Percentiles rank a stretch among this genome's conserved stretches.
Evolutionary conservation across 2,888 invertebrate species (phyloP).

Genomic region (Zaprionus lineosus): DNA sequence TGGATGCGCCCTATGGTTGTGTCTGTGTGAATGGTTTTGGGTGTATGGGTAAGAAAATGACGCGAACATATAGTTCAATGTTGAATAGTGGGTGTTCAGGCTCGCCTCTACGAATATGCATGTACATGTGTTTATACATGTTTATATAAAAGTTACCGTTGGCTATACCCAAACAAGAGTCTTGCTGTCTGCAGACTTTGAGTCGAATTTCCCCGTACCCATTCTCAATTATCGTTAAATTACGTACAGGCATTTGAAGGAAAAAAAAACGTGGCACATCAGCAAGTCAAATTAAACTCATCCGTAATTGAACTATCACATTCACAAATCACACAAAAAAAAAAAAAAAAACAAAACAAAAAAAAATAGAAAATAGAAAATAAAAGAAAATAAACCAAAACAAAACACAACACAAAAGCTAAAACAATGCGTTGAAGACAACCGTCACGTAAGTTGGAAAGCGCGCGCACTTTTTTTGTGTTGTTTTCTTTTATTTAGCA

Average conservation of each 20-base stretch:
- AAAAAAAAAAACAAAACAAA: conserved; percentile 2
- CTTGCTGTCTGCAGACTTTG: conserved; percentile 8
- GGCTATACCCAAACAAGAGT: not conserved
- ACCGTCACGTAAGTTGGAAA: conserved; percentile 28
- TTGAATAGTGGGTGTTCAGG: too few relatives aligned
- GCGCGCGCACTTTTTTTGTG: conserved; percentile 25
- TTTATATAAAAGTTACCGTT: not conserved
- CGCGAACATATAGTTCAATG: too few relatives aligned
- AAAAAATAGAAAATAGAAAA: not conserved
- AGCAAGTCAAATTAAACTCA: conserved; percentile 50
- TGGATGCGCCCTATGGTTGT: too few relatives aligned
- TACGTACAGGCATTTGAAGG: conserved; percentile 20
- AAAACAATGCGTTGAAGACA: not conserved
- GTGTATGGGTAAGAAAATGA: too few relatives aligned
- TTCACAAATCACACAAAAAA: conserved; percentile 19
- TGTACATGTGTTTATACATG: not conserved
- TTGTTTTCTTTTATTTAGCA: not conserved
- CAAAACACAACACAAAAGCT: too few relatives aligned
- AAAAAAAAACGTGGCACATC: conserved; percentile 46
- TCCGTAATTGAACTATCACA: conserved; percentile 43
- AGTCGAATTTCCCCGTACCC: conserved; percentile 43
- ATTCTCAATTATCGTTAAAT: conserved; percentile 48
- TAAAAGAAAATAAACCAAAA: not conserved
- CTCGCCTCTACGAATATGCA: too few relatives aligned
- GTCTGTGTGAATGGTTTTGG: too few relatives aligned